Evolutionary conservation across 1,140 invertebrate species (phyloP).

Genomic region (Cyclargus thomasi): DNA sequence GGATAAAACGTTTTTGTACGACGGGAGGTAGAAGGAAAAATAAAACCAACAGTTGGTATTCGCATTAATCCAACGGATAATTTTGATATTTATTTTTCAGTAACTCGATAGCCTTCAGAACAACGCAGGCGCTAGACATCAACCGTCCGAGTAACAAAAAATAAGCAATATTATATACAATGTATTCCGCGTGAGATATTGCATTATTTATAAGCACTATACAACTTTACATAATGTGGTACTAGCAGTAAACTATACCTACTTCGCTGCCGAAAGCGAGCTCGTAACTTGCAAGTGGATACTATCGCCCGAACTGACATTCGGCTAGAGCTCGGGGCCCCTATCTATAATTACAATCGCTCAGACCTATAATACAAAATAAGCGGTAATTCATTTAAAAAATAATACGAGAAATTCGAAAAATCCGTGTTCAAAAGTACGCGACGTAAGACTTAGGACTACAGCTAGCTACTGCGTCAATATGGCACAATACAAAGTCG

Average conservation of each 20-base stretch:
- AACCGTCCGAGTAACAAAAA: constrained; percentile 61
- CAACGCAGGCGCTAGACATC: constrained; percentile 58
- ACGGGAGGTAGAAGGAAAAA: constrained; percentile 33
- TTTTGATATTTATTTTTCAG: constrained; percentile 55
- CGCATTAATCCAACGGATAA: constrained; percentile 66
- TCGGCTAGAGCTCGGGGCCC: constrained; percentile 25
- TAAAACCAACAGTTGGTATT: constrained; percentile 64
- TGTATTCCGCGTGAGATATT: constrained; percentile 48
- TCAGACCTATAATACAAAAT: constrained; percentile 15
- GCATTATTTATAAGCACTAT: constrained; percentile 68
- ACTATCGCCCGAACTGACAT: neutral
- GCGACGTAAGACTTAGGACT: constrained; percentile 3
- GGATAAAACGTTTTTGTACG: neutral
- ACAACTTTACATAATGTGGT: constrained; percentile 65
- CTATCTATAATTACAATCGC: constrained; percentile 29
- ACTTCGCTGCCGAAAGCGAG: constrained; percentile 32
- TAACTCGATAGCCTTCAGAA: constrained; percentile 62
- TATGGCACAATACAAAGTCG: constrained; percentile 4
- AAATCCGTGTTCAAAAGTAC: constrained; percentile 1
- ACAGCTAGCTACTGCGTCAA: neutral
- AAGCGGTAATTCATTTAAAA: constrained; percentile 10
- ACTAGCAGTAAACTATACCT: constrained; percentile 48
- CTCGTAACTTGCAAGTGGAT: constrained; percentile 24
- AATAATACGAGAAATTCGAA: constrained; percentile 2
- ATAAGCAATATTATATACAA: constrained; percentile 66